Percentiles rank a stretch among this genome's conserved stretches.
These are phyloP conservation scores for Tenrec ecaudatus DNA, from an alignment of 2,113 vertebrate genomes.

Conservation along the genomic window DNA sequence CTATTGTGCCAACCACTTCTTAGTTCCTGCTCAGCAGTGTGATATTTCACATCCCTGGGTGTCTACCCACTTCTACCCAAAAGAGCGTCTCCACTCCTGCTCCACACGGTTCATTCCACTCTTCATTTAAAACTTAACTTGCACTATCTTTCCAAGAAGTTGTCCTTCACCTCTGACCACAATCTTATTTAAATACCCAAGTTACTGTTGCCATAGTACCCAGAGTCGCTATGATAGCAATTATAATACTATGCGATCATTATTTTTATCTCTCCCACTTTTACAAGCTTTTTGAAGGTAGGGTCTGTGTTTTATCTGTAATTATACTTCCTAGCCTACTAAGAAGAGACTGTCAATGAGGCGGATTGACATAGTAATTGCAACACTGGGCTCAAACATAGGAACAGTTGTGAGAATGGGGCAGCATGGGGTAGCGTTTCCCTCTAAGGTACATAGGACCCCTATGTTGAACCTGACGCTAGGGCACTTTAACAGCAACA, in stretches of 20 bases:
- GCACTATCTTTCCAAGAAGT: not conserved
- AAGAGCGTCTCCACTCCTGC: not conserved
- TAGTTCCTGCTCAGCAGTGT: not conserved
- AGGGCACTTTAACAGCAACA: no score
- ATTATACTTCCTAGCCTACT: not conserved
- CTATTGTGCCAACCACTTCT: not conserved
- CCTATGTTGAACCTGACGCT: no score
- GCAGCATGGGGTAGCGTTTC: no score
- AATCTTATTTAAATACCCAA: not conserved
- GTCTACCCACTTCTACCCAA: not conserved
- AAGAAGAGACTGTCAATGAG: no score
- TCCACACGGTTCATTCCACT: not conserved
- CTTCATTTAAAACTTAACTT: constrained; percentile 11
- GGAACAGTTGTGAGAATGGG: no score
- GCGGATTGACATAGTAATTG: no score
- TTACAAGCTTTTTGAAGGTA: not conserved
- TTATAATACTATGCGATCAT: not conserved
- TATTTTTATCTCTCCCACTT: not conserved
- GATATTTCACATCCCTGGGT: no score
- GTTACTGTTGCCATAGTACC: not conserved
- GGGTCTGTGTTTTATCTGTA: not conserved
- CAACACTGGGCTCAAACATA: no score
- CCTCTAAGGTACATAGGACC: no score
- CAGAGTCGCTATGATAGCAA: not conserved
- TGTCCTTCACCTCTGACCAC: not conserved